Evolutionary conservation across 2,888 invertebrate genomes (phyloP).

Genomic region (Cataglyphis albicans): DNA sequence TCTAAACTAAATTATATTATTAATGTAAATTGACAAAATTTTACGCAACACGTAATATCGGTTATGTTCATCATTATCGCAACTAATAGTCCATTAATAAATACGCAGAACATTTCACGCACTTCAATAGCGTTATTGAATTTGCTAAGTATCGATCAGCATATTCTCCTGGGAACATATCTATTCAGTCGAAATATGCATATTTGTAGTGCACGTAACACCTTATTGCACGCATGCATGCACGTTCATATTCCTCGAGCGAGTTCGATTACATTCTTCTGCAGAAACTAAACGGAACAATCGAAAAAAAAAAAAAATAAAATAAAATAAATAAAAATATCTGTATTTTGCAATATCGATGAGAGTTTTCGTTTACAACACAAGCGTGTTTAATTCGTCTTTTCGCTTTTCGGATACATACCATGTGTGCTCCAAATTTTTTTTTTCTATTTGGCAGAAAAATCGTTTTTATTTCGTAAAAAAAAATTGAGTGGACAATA

Average conservation of each 20-base stretch:
- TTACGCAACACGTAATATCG: not conserved
- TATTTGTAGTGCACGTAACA: not conserved
- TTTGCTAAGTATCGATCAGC: slow-evolving; percentile 30
- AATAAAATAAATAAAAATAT: not conserved
- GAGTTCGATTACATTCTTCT: not conserved
- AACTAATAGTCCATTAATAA: slow-evolving; percentile 32
- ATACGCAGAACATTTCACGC: slow-evolving; percentile 19
- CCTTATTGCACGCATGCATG: not conserved
- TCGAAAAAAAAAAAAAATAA: not conserved
- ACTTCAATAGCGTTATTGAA: slow-evolving; percentile 17
- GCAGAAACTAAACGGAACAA: not conserved
- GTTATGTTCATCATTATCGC: slow-evolving; percentile 23
- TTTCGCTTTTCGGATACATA: not conserved
- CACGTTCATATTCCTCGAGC: not conserved
- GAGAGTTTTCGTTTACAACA: slow-evolving; percentile 19
- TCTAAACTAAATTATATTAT: slow-evolving; percentile 10
- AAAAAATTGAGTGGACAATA: slow-evolving; percentile 6
- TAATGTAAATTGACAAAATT: not conserved
- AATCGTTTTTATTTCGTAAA: not conserved
- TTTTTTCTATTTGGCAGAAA: not conserved
- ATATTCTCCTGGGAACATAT: slow-evolving; percentile 13
- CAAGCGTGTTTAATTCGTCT: not conserved
- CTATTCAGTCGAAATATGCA: slow-evolving; percentile 22
- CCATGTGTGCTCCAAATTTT: not conserved
- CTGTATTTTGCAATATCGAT: slow-evolving; percentile 21